Evolutionary conservation across 64 coral and sea anemone species (phyloP).

Genomic region (Acropora tenuis): DNA sequence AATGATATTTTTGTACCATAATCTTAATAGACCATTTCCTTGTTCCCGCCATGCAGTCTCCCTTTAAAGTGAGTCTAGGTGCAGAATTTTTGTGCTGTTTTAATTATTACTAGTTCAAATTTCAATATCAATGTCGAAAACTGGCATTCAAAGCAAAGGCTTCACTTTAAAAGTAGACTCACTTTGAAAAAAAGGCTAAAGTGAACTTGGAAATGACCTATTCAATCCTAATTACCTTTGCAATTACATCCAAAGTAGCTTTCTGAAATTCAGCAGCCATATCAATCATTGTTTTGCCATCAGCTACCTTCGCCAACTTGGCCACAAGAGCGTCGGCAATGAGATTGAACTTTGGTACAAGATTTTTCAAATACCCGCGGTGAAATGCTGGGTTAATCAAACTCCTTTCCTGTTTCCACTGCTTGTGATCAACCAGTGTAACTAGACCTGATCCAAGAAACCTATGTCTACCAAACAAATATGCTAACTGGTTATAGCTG

Average conservation of each 20-base stretch:
- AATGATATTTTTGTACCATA: no score
- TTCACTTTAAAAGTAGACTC: no score
- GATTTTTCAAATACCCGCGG: constrained; percentile 6
- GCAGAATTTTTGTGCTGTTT: no score
- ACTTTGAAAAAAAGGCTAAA: no score
- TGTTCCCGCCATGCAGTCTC: no score
- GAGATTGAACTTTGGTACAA: constrained; percentile 57
- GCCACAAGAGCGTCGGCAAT: constrained; percentile 27
- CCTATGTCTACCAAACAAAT: constrained; percentile 48
- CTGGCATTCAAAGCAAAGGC: no score
- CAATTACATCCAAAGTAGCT: constrained; percentile 51
- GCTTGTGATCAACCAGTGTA: constrained; percentile 16
- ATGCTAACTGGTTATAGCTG: not conserved
- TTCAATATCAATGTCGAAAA: no score
- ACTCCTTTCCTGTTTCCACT: constrained; percentile 22
- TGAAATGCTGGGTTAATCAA: constrained; percentile 63
- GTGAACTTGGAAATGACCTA: no score
- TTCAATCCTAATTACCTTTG: constrained; percentile 26
- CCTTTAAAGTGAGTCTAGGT: no score
- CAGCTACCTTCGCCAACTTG: constrained; percentile 38
- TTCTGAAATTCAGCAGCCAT: constrained; percentile 58
- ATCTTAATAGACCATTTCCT: no score
- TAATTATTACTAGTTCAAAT: no score
- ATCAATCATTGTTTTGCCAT: constrained; percentile 52
- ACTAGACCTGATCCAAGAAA: constrained; percentile 52